These are phyloP conservation scores for Buphagus erythrorhynchus DNA, from an alignment of 2,797 vertebrate species.

Conservation along the genomic window DNA sequence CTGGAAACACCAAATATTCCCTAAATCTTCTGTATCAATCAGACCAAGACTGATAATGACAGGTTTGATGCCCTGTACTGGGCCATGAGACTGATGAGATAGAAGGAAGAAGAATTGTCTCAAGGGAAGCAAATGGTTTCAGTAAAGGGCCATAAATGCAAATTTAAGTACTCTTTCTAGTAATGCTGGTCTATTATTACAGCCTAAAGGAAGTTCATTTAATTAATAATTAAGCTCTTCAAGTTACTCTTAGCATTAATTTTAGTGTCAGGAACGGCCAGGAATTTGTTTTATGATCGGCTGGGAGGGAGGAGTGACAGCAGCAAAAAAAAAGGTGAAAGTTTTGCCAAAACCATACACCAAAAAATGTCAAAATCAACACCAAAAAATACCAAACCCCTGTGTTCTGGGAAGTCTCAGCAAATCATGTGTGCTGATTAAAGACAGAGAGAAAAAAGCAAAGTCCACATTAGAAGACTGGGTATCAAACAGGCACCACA, in stretches of 20 bases:
- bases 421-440: neutral
- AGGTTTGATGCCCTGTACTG: neutral
- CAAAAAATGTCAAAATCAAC: neutral
- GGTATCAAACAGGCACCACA: neutral
- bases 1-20: neutral
- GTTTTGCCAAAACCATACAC: neutral
- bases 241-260: neutral
- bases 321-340: neutral
- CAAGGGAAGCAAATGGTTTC: neutral
- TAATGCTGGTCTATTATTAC: neutral
- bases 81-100: neutral
- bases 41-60: neutral
- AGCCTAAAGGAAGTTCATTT: conserved; percentile 18
- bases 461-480: rapidly evolving
- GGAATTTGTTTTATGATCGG: neutral
- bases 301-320: neutral
- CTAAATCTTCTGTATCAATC: neutral
- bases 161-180: neutral
- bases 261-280: neutral
- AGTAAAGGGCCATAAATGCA: neutral
- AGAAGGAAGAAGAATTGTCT: neutral
- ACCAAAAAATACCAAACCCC: rapidly evolving
- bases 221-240: conserved; percentile 12
- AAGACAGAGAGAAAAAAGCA: neutral
- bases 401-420: neutral